phyloP scores from a whole-genome alignment of 1,140 invertebrate genomes.

The Ips typographus region DNA sequence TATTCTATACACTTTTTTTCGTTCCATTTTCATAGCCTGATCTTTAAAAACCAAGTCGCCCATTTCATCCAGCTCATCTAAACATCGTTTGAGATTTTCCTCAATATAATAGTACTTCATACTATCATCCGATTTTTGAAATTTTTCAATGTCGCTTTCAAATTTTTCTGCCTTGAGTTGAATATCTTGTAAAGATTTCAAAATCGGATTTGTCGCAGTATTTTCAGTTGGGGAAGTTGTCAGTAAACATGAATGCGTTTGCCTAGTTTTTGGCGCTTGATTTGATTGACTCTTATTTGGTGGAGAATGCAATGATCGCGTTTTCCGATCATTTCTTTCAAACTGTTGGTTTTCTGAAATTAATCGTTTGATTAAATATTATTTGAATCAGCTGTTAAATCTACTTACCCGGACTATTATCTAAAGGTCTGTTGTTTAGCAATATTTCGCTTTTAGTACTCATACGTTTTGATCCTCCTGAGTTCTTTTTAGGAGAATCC shows the following conservation, averaged over 20 bases:
- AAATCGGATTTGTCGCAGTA: conserved; percentile 7
- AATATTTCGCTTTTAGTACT: too few species aligned
- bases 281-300: too few species aligned
- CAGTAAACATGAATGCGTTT: background rate
- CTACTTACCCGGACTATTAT: too few species aligned
- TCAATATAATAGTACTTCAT: conserved; percentile 32
- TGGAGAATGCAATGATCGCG: too few species aligned
- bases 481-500: too few species aligned
- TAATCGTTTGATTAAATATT: too few species aligned
- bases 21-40: conserved; percentile 1
- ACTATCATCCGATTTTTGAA: conserved; percentile 20
- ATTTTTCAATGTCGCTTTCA: conserved; percentile 14
- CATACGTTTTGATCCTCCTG: too few species aligned
- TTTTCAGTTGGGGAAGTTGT: background rate
- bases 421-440: too few species aligned
- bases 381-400: too few species aligned
- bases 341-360: too few species aligned
- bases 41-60: background rate
- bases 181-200: conserved; percentile 10
- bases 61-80: conserved; percentile 29
- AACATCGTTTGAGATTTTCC: conserved; percentile 29
- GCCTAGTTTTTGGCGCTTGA: background rate
- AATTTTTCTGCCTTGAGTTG: conserved; percentile 17
- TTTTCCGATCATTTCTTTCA: too few species aligned
- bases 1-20: conserved; percentile 7